These are phyloP conservation scores for Teinopalpus imperialis DNA, from an alignment of 2,888 invertebrate genomes.

Conservation along the genomic window DNA sequence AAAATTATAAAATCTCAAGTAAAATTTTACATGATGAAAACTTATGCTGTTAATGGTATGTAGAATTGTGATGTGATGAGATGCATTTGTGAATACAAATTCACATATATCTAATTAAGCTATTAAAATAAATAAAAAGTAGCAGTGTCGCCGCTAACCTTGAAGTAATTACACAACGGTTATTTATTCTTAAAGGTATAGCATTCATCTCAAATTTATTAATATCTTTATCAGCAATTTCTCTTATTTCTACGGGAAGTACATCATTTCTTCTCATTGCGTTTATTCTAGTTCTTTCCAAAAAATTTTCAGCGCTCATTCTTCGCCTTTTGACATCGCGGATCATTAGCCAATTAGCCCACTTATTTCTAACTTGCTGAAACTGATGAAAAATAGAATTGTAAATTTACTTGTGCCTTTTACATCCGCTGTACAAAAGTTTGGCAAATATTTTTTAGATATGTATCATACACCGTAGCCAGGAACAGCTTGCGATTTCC, in stretches of 20 bases:
- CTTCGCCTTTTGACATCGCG: conserved; percentile 92
- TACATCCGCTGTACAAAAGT: no score
- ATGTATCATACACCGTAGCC: conserved; percentile 63
- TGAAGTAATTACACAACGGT: conserved; percentile 94
- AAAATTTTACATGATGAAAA: no score
- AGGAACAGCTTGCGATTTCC: conserved; percentile 61
- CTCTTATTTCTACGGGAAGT: conserved; percentile 90
- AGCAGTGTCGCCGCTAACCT: no score
- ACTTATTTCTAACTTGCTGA: conserved; percentile 88
- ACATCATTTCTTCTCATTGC: conserved; percentile 92
- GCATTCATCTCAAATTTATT: conserved; percentile 89
- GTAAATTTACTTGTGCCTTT: no score
- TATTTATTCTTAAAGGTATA: conserved; percentile 83
- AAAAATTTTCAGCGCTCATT: conserved; percentile 87
- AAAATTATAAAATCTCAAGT: no score
- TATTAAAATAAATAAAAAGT: no score
- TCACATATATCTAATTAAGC: no score
- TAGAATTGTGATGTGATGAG: no score
- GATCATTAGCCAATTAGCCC: conserved; percentile 92
- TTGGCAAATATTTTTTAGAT: no score
- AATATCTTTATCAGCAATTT: conserved; percentile 89
- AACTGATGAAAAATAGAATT: conserved; percentile 81
- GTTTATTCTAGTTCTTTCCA: conserved; percentile 90
- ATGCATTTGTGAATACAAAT: no score
- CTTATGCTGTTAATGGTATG: no score